Evolutionary conservation across 2,797 vertebrate species (phyloP).

Genomic region (Enteromius treurensis): DNA sequence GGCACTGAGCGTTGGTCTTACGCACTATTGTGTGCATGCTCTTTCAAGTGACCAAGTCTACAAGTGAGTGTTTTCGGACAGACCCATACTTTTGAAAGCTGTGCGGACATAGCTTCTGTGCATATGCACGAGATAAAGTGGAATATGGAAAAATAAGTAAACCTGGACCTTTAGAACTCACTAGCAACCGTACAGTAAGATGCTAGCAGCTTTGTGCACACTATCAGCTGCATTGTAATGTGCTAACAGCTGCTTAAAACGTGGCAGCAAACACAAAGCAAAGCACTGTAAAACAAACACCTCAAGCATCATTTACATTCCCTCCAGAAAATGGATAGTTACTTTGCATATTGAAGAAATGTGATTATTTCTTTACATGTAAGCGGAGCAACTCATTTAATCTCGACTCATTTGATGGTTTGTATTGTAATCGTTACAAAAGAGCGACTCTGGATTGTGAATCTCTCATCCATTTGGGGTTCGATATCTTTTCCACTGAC

Average conservation of each 20-base stretch:
- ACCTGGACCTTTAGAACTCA: background rate
- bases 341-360: background rate
- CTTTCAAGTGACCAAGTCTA: background rate
- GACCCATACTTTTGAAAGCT: background rate
- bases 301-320: background rate
- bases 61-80: background rate
- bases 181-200: background rate
- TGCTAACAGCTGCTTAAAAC: background rate
- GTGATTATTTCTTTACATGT: background rate
- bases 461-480: constrained; percentile 20
- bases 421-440: background rate
- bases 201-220: background rate
- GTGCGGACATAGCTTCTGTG: background rate
- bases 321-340: background rate
- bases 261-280: background rate
- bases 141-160: background rate
- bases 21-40: background rate
- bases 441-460: constrained; percentile 6
- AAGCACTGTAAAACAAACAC: background rate
- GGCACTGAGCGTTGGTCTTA: background rate
- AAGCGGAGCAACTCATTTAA: background rate
- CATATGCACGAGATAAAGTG: background rate
- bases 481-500: constrained; percentile 36
- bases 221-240: background rate
- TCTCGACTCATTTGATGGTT: background rate